phyloP scores from a whole-genome alignment of 2,113 vertebrate genomes.

The Anthoscopus minutus region DNA sequence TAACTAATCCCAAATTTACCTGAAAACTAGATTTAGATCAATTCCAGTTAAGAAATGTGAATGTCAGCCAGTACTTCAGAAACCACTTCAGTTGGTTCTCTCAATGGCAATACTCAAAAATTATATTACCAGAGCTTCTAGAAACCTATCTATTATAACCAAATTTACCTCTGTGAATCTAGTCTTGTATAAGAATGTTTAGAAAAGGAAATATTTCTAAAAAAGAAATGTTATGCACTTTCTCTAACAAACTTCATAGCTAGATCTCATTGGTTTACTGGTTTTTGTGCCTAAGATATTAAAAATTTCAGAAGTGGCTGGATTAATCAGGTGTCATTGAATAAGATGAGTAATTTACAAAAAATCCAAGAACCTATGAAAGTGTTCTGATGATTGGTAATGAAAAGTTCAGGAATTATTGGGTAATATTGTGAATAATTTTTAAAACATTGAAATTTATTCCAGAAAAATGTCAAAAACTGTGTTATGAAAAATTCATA shows the following conservation, averaged over 20 bases:
- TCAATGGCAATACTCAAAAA: not conserved
- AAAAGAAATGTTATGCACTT: not conserved
- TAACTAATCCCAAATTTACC: not conserved
- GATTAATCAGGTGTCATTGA: not conserved
- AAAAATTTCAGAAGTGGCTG: not conserved
- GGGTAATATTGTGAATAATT: constrained; percentile 28
- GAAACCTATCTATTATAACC: not conserved
- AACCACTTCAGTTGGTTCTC: not conserved
- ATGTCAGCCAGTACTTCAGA: accelerated
- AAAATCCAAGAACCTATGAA: not conserved
- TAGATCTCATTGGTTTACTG: not conserved
- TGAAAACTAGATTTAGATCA: not conserved
- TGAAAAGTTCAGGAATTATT: constrained; percentile 23
- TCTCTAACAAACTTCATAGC: not conserved
- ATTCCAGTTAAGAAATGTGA: not conserved
- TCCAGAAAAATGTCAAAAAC: constrained; percentile 33
- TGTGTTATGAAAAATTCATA: constrained; percentile 58
- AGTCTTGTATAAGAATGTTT: not conserved
- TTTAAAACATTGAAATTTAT: constrained; percentile 6
- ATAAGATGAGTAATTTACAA: not conserved
- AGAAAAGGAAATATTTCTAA: not conserved
- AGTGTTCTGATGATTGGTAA: not conserved
- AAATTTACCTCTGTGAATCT: not conserved
- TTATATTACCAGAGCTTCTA: not conserved
- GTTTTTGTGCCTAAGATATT: not conserved